These are phyloP conservation scores for Procavia capensis DNA, from an alignment of 2,113 vertebrate species.

Conservation along the genomic window DNA sequence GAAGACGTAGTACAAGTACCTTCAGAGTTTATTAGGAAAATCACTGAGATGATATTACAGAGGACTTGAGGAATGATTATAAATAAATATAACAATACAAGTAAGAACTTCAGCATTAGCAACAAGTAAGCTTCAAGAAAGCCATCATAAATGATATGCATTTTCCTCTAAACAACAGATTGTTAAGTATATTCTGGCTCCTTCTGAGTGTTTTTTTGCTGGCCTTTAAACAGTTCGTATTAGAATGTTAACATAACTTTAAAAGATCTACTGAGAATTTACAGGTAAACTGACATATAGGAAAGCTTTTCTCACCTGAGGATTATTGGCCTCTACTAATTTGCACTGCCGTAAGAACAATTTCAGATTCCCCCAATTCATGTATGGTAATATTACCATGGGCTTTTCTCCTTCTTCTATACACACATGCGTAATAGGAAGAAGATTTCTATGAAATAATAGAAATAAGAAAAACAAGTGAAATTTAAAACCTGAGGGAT, in stretches of 20 bases:
- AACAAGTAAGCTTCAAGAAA: neutral
- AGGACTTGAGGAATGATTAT: neutral
- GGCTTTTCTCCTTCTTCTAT: constrained; percentile 98
- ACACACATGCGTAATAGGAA: constrained; percentile 97
- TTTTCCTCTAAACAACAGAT: neutral
- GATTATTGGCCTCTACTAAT: constrained; percentile 98
- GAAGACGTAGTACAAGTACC: neutral
- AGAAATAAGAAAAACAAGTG: constrained; percentile 67
- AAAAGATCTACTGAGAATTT: constrained; percentile 59
- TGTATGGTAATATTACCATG: constrained; percentile 97
- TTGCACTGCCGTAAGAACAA: constrained; percentile 99
- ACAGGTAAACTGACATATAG: neutral
- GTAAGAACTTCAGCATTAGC: neutral
- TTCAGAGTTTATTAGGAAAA: constrained; percentile 20
- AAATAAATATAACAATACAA: neutral
- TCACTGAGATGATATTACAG: neutral
- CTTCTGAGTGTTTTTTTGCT: constrained; percentile 2
- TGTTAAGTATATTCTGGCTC: neutral
- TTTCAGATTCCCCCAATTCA: constrained; percentile 99
- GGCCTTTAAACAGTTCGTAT: neutral
- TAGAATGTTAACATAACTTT: constrained; percentile 21
- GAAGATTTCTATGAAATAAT: constrained; percentile 91
- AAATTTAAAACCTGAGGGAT: constrained; percentile 60
- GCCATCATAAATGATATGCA: neutral
- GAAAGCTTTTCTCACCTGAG: constrained; percentile 91